These are phyloP conservation scores for Pitangus sulphuratus DNA, from an alignment of 2,797 vertebrate genomes.

Conservation along the genomic window DNA sequence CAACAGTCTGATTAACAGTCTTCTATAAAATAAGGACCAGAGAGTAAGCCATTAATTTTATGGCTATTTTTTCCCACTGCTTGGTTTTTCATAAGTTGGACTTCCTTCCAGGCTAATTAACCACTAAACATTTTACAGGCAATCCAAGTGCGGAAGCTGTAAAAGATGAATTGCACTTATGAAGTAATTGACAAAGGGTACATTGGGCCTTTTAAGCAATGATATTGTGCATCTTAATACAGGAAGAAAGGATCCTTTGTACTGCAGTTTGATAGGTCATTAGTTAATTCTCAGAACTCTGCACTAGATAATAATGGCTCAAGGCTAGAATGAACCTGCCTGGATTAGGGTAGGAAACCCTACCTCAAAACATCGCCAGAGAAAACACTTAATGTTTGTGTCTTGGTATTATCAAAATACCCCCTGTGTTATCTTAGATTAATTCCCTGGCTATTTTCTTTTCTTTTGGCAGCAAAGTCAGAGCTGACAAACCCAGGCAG, in stretches of 20 bases:
- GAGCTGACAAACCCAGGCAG: slow-evolving; percentile 76
- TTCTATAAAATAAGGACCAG: slow-evolving; percentile 57
- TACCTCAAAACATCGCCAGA: slow-evolving; percentile 24
- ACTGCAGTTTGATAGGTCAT: slow-evolving; percentile 69
- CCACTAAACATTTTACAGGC: slow-evolving; percentile 77
- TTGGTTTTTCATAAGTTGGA: slow-evolving; percentile 64
- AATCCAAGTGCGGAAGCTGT: slow-evolving; percentile 67
- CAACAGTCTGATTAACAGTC: slow-evolving; percentile 53
- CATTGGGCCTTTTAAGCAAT: slow-evolving; percentile 62
- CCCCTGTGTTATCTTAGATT: slow-evolving; percentile 67
- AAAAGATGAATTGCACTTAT: slow-evolving; percentile 75
- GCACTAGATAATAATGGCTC: slow-evolving; percentile 57
- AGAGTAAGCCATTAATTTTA: slow-evolving; percentile 72
- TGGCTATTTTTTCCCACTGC: slow-evolving; percentile 46
- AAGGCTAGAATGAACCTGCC: slow-evolving; percentile 39
- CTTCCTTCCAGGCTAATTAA: slow-evolving; percentile 80
- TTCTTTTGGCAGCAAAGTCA: slow-evolving; percentile 78
- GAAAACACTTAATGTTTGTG: slow-evolving; percentile 62
- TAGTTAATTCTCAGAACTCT: slow-evolving; percentile 69
- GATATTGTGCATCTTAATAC: slow-evolving; percentile 60
- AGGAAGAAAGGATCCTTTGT: slow-evolving; percentile 67
- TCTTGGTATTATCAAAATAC: slow-evolving; percentile 72
- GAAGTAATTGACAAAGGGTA: slow-evolving; percentile 71
- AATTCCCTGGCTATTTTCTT: slow-evolving; percentile 75
- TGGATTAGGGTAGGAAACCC: background rate